A percentile compares a stretch with the other conserved stretches of the same genome.
phyloP scores from a whole-genome alignment of 2,797 vertebrate genomes.

The Onychomys torridus region DNA sequence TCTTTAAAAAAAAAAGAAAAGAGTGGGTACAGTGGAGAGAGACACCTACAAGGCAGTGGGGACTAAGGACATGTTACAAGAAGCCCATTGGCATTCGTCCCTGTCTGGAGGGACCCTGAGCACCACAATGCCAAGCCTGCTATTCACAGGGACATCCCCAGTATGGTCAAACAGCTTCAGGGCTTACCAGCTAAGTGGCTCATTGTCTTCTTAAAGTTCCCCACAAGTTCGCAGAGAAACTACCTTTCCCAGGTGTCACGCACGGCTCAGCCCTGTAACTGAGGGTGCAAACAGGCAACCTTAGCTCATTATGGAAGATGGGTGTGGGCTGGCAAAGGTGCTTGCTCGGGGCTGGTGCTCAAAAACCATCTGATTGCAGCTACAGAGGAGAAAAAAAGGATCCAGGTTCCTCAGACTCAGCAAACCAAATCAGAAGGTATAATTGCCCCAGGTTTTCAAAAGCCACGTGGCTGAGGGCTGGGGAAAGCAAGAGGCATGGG shows the following conservation, averaged over 20 bases:
- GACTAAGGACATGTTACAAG: background rate
- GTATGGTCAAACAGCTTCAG: too few species aligned
- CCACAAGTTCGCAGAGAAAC: background rate
- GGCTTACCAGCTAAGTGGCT: background rate
- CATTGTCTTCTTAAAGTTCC: background rate
- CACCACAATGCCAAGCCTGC: background rate
- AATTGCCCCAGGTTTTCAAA: slow-evolving; percentile 40
- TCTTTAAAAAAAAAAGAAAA: too few species aligned
- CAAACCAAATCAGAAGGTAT: slow-evolving; percentile 33
- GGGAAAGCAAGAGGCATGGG: background rate
- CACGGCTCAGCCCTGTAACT: background rate
- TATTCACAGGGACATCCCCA: background rate
- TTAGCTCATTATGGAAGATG: background rate
- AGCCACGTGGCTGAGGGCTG: background rate
- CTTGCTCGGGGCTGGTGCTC: background rate
- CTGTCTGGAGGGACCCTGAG: background rate
- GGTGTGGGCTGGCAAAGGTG: background rate
- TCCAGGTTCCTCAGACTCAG: slow-evolving; percentile 44
- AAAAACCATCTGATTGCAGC: slow-evolving; percentile 41
- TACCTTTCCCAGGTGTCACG: background rate
- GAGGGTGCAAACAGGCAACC: background rate
- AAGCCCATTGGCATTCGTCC: accelerated
- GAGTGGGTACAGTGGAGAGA: background rate
- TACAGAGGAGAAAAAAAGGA: background rate
- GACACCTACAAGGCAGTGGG: background rate